Conservation (phyloP, 2,797 vertebrate genomes). For the Smutsia temminckii region DNA sequence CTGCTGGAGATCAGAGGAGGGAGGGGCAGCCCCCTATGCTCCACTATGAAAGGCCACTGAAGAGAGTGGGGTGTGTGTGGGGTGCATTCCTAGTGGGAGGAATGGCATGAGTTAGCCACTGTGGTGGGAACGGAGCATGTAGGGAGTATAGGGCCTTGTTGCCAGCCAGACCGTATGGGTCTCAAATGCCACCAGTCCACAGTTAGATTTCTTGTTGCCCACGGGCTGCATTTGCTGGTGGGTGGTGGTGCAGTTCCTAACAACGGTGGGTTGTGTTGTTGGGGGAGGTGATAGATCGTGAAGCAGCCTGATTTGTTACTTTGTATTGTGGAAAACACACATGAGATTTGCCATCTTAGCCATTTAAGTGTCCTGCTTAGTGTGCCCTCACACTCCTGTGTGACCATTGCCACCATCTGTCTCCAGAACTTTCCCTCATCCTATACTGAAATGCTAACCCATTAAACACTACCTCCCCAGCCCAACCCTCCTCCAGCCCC, state of each 20-base stretch:
- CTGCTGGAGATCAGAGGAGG: background rate
- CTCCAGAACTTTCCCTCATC: background rate
- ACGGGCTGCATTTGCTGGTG: background rate
- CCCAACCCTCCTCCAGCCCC: background rate
- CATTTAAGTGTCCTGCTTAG: background rate
- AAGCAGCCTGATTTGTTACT: background rate
- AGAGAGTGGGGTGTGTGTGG: background rate
- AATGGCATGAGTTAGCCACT: background rate
- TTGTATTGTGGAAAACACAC: background rate
- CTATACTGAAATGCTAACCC: background rate
- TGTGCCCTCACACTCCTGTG: accelerated
- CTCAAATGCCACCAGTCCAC: background rate
- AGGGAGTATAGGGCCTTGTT: background rate
- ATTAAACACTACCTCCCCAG: accelerated
- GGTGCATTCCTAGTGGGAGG: background rate
- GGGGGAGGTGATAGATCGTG: background rate
- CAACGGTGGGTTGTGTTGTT: background rate
- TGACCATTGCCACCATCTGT: background rate
- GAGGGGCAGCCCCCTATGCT: background rate
- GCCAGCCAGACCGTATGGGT: background rate
- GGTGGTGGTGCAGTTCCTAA: background rate
- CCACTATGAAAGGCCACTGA: background rate
- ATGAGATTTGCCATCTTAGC: background rate
- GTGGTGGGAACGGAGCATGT: background rate
- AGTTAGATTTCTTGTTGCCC: background rate